Conservation (phyloP, 2,113 vertebrate species). For the Erythrolamprus reginae region DNA sequence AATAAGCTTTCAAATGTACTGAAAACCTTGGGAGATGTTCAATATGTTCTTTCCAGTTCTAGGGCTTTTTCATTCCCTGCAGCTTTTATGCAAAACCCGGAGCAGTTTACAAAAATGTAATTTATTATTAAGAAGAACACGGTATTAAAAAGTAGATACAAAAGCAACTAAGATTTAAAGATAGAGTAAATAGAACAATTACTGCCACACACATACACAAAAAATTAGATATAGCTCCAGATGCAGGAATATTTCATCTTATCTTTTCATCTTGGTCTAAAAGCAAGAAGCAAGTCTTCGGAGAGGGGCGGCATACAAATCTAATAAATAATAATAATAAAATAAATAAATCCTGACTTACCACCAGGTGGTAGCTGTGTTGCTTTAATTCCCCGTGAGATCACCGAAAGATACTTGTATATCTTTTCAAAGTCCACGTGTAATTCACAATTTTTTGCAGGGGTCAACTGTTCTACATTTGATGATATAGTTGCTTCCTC, state of each 20-base stretch:
- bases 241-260: background rate
- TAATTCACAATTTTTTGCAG: background rate
- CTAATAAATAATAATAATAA: no score
- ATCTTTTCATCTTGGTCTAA: background rate
- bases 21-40: background rate
- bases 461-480: background rate
- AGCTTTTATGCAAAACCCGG: background rate
- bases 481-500: background rate
- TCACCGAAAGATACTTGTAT: constrained; percentile 34
- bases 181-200: background rate
- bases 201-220: background rate
- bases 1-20: background rate
- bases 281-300: no score
- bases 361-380: constrained; percentile 32
- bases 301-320: no score
- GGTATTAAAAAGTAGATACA: background rate
- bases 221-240: background rate
- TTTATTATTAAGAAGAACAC: background rate
- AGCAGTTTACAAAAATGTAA: background rate
- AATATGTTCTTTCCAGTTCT: background rate
- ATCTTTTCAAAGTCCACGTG: constrained; percentile 38
- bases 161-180: background rate
- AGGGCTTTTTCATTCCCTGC: background rate
- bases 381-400: constrained; percentile 20
- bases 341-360: no score